A percentile compares a stretch with the other conserved stretches of the same genome.
Conservation (phyloP, 2,113 vertebrate genomes). For the Heterochromis multidens region DNA sequence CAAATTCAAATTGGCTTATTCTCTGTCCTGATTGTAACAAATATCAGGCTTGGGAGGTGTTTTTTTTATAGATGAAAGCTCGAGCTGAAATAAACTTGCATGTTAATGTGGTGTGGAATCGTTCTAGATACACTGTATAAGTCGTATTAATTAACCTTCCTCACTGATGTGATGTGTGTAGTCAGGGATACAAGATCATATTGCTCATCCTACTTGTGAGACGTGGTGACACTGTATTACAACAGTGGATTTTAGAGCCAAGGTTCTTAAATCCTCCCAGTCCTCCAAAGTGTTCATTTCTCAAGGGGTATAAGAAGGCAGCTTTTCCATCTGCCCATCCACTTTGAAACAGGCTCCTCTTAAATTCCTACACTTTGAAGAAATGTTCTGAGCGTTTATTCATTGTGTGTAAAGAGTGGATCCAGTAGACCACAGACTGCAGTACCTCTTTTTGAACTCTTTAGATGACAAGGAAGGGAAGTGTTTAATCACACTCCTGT, state of each 20-base stretch:
- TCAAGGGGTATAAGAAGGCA: not conserved
- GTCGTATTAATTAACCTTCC: not conserved
- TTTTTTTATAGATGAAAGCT: not conserved
- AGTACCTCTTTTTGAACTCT: not conserved
- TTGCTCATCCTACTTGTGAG: not conserved
- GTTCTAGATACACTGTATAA: not conserved
- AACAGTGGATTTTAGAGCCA: not conserved
- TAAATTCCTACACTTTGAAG: not conserved
- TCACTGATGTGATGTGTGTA: not conserved
- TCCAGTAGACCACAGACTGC: not conserved
- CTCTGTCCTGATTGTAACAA: slow-evolving; percentile 14
- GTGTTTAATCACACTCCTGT: not conserved
- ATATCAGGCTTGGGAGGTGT: not conserved
- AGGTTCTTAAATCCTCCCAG: too few relatives aligned
- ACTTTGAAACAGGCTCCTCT: not conserved
- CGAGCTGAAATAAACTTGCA: not conserved
- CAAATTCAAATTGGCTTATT: slow-evolving; percentile 72
- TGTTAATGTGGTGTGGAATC: not conserved
- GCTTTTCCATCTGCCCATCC: not conserved
- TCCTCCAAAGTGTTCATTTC: too few relatives aligned
- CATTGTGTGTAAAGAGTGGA: not conserved
- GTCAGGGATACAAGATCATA: not conserved
- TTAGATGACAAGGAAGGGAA: not conserved
- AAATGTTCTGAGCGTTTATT: not conserved
- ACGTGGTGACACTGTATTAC: not conserved